Evolutionary conservation across 2,113 vertebrate genomes (phyloP).

Genomic region (Calonectris borealis): DNA sequence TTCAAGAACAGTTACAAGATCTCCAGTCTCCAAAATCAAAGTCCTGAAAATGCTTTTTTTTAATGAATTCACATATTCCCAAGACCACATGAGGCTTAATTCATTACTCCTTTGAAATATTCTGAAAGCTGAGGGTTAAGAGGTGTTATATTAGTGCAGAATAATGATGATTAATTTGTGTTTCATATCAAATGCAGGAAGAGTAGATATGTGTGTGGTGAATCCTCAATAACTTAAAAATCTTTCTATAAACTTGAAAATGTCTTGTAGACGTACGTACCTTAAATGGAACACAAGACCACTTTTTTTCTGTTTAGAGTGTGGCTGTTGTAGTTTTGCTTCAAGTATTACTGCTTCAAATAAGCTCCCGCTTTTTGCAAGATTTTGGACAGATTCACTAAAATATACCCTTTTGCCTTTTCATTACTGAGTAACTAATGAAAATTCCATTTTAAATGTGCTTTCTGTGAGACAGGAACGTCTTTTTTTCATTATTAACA

Average conservation of each 20-base stretch:
- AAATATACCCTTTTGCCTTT: background rate
- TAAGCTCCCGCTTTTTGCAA: background rate
- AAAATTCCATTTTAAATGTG: conserved; percentile 27
- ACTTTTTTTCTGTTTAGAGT: background rate
- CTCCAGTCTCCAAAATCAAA: background rate
- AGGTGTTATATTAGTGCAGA: conserved; percentile 33
- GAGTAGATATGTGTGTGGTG: background rate
- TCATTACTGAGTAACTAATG: background rate
- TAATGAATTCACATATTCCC: background rate
- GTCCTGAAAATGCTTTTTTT: background rate
- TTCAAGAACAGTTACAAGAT: background rate
- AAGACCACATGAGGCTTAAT: background rate
- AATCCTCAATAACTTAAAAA: background rate
- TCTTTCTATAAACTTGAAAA: background rate
- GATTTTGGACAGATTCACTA: background rate
- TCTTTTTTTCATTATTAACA: conserved; percentile 1
- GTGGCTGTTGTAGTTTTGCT: background rate
- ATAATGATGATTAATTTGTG: conserved; percentile 46
- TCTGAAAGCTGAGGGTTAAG: conserved; percentile 33
- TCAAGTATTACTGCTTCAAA: background rate
- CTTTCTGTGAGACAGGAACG: background rate
- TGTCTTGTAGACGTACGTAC: accelerated
- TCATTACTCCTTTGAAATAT: conserved; percentile 46
- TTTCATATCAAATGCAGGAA: background rate
- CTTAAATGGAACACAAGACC: background rate